Conservation (phyloP, 1,140 invertebrate species). For the Microplitis mediator region DNA sequence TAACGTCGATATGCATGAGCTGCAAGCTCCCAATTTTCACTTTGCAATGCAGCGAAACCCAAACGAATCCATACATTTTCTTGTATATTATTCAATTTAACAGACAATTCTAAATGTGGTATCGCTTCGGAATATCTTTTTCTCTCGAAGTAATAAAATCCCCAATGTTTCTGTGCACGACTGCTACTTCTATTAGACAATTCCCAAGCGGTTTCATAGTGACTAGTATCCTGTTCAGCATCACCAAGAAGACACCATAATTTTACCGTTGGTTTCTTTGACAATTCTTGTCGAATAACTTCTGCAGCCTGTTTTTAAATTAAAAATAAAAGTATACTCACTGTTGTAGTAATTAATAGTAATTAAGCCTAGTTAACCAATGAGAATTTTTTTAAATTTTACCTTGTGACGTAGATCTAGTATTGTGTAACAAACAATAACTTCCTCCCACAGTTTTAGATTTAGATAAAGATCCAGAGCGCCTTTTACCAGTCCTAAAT, state of each 20-base stretch:
- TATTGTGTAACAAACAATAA: slow-evolving; percentile 87
- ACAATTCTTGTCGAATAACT: slow-evolving; percentile 82
- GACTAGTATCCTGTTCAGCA: slow-evolving; percentile 69
- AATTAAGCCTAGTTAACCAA: not conserved
- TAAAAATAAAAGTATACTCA: not conserved
- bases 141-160: slow-evolving; percentile 74
- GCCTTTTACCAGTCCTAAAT: slow-evolving; percentile 81
- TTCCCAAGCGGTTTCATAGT: slow-evolving; percentile 90
- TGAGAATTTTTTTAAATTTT: slow-evolving; percentile 8
- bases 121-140: slow-evolving; percentile 78
- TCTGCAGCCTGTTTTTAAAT: slow-evolving; percentile 75
- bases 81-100: slow-evolving; percentile 86
- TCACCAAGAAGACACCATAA: slow-evolving; percentile 91
- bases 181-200: slow-evolving; percentile 81
- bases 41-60: slow-evolving; percentile 81
- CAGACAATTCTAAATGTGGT: slow-evolving; percentile 78
- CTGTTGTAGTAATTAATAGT: not conserved
- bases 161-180: slow-evolving; percentile 84
- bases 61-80: slow-evolving; percentile 83
- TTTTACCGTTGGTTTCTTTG: slow-evolving; percentile 81
- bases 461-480: slow-evolving; percentile 85
- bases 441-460: slow-evolving; percentile 90
- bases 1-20: slow-evolving; percentile 86
- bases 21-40: slow-evolving; percentile 82
- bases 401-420: slow-evolving; percentile 84